Conservation (phyloP, 92 coral and sea anemone species). For the Actinostola sp. region DNA sequence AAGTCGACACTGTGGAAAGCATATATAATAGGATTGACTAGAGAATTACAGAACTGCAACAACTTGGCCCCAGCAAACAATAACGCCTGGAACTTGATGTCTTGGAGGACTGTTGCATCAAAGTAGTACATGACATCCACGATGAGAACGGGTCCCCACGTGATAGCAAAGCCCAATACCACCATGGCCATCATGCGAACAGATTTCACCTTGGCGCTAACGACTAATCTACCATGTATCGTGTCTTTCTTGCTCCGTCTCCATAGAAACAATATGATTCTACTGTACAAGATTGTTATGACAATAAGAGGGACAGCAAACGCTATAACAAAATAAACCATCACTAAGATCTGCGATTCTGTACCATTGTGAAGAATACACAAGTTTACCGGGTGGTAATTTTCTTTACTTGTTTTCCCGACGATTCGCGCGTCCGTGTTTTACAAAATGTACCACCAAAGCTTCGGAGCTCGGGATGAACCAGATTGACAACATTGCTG, state of each 20-base stretch:
- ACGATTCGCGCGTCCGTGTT: too few species aligned
- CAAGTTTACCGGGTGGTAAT: too few species aligned
- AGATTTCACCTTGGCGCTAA: constrained; percentile 54
- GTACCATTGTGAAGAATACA: too few species aligned
- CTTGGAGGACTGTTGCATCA: background rate
- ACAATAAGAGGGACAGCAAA: constrained; percentile 42
- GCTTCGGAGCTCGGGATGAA: too few species aligned
- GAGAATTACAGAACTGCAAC: constrained; percentile 21
- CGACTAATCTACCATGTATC: constrained; percentile 39
- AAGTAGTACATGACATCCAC: constrained; percentile 9
- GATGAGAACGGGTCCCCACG: constrained; percentile 61
- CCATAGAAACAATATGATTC: constrained; percentile 42
- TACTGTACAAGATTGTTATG: constrained; percentile 35
- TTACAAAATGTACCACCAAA: too few species aligned
- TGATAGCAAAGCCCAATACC: constrained; percentile 40
- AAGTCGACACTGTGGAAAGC: constrained; percentile 45
- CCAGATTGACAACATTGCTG: too few species aligned
- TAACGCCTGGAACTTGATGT: background rate
- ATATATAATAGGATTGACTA: constrained; percentile 30
- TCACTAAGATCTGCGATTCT: constrained; percentile 23
- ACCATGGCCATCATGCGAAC: constrained; percentile 52
- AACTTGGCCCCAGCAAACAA: background rate
- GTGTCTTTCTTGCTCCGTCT: constrained; percentile 36
- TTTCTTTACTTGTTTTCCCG: too few species aligned
- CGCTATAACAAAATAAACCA: constrained; percentile 41